phyloP scores from a whole-genome alignment of 2,888 invertebrate species.

The Notodonta dromedarius region DNA sequence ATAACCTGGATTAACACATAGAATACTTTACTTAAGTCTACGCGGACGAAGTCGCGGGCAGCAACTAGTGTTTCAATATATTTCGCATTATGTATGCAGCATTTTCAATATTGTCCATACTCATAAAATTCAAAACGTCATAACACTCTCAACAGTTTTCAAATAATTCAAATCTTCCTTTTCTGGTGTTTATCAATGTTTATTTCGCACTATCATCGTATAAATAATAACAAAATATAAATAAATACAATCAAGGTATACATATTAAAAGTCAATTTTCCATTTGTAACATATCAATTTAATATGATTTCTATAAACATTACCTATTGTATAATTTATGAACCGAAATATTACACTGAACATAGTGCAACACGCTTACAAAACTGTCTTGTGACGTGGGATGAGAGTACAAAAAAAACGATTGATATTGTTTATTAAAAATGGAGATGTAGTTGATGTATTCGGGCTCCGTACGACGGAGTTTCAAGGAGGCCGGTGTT shows the following conservation, averaged over 20 bases:
- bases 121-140: background rate
- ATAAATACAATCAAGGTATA: slow-evolving; percentile 60
- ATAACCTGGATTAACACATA: no score
- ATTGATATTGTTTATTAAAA: slow-evolving; percentile 50
- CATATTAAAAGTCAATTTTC: slow-evolving; percentile 60
- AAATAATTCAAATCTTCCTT: slow-evolving; percentile 51
- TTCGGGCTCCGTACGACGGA: slow-evolving; percentile 38
- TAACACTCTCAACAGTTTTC: background rate
- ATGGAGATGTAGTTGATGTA: slow-evolving; percentile 17
- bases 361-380: slow-evolving; percentile 56
- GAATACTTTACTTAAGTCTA: no score
- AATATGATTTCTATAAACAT: slow-evolving; percentile 81
- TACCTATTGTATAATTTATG: slow-evolving; percentile 77
- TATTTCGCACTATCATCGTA: slow-evolving; percentile 65
- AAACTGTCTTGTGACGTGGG: slow-evolving; percentile 44
- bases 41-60: no score
- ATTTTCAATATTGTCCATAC: background rate
- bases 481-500: slow-evolving; percentile 54
- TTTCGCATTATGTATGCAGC: no score
- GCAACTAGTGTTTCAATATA: no score
- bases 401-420: slow-evolving; percentile 67
- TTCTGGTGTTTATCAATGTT: slow-evolving; percentile 51
- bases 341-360: slow-evolving; percentile 70
- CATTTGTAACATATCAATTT: slow-evolving; percentile 82
- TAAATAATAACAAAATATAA: slow-evolving; percentile 50